These are phyloP conservation scores for Halocynthia aurantium DNA, from an alignment of 23 tunicate species.

Conservation along the genomic window DNA sequence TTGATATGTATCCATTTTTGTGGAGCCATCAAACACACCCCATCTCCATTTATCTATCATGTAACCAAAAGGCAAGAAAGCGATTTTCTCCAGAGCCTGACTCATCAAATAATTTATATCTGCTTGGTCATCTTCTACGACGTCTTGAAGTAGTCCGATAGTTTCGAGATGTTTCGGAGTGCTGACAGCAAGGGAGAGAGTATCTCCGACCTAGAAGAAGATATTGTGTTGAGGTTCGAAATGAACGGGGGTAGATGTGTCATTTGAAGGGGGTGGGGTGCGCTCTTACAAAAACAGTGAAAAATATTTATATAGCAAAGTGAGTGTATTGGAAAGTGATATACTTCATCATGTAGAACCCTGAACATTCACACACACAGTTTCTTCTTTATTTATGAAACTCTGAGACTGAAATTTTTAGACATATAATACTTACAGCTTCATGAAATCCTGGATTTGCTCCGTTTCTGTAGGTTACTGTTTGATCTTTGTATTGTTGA, in stretches of 20 bases:
- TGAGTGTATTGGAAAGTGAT: too few relatives aligned
- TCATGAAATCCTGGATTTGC: conserved; percentile 99
- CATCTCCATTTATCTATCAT: conserved; percentile 98
- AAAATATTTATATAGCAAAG: too few relatives aligned
- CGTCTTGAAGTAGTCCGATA: conserved; percentile 67
- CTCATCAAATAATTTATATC: conserved; percentile 98
- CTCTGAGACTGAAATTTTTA: too few relatives aligned
- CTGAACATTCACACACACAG: too few relatives aligned
- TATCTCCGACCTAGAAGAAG: conserved; percentile 83
- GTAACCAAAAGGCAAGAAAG: conserved; percentile 97
- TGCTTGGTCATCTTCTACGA: conserved; percentile 47
- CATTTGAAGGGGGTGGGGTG: too few relatives aligned
- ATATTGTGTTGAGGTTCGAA: background rate
- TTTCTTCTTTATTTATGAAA: too few relatives aligned
- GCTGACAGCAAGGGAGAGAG: conserved; percentile 81
- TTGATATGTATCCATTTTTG: conserved; percentile 46
- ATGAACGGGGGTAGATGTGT: too few relatives aligned
- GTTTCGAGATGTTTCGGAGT: conserved; percentile 85
- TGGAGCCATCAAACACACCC: conserved; percentile 84
- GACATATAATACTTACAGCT: conserved; percentile 44
- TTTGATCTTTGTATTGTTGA: conserved; percentile 86
- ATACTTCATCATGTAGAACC: too few relatives aligned
- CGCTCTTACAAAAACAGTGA: too few relatives aligned
- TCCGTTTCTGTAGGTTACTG: conserved; percentile 75
- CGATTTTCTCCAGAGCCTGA: conserved; percentile 87